These are phyloP conservation scores for Alsophila aescularia DNA, from an alignment of 2,888 invertebrate genomes.

Conservation along the genomic window DNA sequence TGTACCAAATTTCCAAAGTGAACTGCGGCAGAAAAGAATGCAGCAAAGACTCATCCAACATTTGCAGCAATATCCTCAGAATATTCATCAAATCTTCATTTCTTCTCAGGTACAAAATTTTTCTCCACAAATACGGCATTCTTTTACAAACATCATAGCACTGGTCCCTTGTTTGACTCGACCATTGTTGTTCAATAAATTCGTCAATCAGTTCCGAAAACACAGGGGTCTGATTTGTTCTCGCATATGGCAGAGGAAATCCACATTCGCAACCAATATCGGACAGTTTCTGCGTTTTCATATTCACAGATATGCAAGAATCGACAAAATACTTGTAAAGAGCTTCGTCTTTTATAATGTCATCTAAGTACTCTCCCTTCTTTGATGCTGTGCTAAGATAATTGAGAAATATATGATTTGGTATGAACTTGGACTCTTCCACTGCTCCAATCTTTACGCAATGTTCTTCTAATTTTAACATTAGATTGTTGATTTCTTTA, in stretches of 20 bases:
- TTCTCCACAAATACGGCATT: conserved; percentile 87
- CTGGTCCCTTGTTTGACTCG: conserved; percentile 66
- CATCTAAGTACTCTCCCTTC: conserved; percentile 57
- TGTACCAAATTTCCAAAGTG: conserved; percentile 85
- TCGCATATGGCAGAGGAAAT: conserved; percentile 82
- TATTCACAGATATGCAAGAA: conserved; percentile 84
- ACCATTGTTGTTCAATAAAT: conserved; percentile 81
- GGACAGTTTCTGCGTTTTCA: conserved; percentile 65
- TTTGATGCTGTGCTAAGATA: conserved; percentile 63
- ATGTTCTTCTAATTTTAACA: conserved; percentile 72
- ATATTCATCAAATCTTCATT: conserved; percentile 80
- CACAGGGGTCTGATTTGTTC: conserved; percentile 68
- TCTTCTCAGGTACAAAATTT: conserved; percentile 78
- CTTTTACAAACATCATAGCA: conserved; percentile 82
- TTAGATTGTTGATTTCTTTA: conserved; percentile 67
- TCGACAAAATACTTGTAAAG: conserved; percentile 82
- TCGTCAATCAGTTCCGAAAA: conserved; percentile 84
- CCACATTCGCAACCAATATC: conserved; percentile 84
- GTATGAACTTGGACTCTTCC: conserved; percentile 71
- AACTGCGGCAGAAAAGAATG: conserved; percentile 82
- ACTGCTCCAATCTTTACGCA: conserved; percentile 67
- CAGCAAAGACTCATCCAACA: conserved; percentile 82
- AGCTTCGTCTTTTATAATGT: conserved; percentile 67
- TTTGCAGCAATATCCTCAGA: conserved; percentile 85
- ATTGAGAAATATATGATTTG: conserved; percentile 72